phyloP scores from a whole-genome alignment of 2,113 vertebrate species.

The Oncorhynchus mykiss region DNA sequence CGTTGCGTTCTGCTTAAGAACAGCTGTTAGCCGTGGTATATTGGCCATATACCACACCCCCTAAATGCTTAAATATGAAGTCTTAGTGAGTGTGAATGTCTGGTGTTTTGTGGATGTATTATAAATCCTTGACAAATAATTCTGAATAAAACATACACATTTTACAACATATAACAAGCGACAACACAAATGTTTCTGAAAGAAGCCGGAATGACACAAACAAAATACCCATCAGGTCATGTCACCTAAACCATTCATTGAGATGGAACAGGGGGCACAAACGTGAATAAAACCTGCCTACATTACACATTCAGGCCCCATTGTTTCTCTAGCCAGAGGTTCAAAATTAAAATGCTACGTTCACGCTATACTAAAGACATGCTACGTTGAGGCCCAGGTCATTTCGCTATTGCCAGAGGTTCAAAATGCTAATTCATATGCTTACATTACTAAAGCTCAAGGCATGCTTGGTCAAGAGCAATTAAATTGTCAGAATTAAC shows the following conservation, averaged over 20 bases:
- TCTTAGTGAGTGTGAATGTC: too few relatives aligned
- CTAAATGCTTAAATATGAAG: too few relatives aligned
- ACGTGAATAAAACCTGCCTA: slow-evolving; percentile 60
- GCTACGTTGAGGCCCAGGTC: slow-evolving; percentile 25
- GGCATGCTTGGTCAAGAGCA: slow-evolving; percentile 83
- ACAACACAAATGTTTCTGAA: slow-evolving; percentile 9
- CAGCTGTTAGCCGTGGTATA: too few relatives aligned
- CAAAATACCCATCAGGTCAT: slow-evolving; percentile 29
- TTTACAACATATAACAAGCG: background rate
- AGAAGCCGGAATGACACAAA: slow-evolving; percentile 31
- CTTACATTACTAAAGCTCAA: slow-evolving; percentile 39
- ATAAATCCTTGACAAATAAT: background rate
- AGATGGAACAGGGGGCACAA: slow-evolving; percentile 47
- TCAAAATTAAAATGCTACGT: slow-evolving; percentile 67
- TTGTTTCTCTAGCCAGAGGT: slow-evolving; percentile 24
- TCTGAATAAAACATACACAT: background rate
- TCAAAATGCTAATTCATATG: slow-evolving; percentile 70
- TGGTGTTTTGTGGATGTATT: background rate
- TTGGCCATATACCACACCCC: too few relatives aligned
- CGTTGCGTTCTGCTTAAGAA: too few relatives aligned
- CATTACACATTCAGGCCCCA: slow-evolving; percentile 49
- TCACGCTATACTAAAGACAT: slow-evolving; percentile 52
- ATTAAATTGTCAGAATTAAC: slow-evolving; percentile 99
- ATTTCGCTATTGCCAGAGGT: slow-evolving; percentile 29
- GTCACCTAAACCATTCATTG: slow-evolving; percentile 58